These are phyloP conservation scores for Edolisoma coerulescens DNA, from an alignment of 2,113 vertebrate genomes.

Conservation along the genomic window DNA sequence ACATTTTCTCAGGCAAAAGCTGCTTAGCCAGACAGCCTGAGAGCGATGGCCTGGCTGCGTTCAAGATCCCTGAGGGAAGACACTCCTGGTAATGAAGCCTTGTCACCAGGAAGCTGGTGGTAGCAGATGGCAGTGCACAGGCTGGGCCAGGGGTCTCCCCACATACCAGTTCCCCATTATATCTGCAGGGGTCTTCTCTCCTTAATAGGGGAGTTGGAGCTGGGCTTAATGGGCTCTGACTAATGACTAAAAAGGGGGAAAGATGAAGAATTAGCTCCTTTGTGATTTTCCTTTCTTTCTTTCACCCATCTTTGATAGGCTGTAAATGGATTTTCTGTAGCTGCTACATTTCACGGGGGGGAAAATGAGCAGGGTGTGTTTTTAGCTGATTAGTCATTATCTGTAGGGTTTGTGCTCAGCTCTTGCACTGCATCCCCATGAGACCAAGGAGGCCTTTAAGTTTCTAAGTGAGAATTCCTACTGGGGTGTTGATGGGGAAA, in stretches of 20 bases:
- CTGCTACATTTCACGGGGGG: not conserved
- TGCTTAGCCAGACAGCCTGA: not conserved
- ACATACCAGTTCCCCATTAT: not conserved
- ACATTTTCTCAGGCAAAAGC: not conserved
- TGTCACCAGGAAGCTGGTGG: not conserved
- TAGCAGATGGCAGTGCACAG: not conserved
- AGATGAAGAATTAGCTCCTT: conserved; percentile 7
- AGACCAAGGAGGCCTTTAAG: not conserved
- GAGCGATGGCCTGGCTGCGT: not conserved
- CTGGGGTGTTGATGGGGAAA: not conserved
- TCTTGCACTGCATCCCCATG: not conserved
- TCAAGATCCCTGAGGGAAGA: not conserved
- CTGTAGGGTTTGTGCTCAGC: not conserved
- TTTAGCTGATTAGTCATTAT: not conserved
- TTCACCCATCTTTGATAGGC: not conserved
- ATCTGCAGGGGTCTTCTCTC: not conserved
- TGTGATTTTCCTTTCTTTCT: conserved; percentile 5
- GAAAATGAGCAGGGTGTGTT: not conserved
- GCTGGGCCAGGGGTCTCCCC: not conserved
- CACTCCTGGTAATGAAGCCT: not conserved
- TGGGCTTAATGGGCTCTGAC: conserved; percentile 23
- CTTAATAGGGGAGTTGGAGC: not conserved
- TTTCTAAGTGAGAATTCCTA: not conserved
- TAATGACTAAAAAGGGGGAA: not conserved
- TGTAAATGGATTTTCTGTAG: conserved; percentile 34